phyloP scores from a whole-genome alignment of 2,797 vertebrate genomes.

The Acridotheres tristis region DNA sequence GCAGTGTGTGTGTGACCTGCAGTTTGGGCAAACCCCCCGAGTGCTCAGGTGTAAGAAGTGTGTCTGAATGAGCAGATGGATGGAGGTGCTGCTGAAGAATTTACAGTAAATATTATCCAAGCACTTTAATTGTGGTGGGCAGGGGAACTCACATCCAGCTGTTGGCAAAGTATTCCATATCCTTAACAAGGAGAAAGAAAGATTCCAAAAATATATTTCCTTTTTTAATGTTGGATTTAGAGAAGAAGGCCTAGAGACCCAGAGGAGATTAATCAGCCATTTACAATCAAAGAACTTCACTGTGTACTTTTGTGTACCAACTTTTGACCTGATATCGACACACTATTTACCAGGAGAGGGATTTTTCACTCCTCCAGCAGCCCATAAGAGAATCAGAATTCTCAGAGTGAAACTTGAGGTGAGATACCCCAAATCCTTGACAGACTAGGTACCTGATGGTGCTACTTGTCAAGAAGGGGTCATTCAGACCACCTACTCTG shows the following conservation, averaged over 20 bases:
- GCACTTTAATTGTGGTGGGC: not conserved
- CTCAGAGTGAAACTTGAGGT: not conserved
- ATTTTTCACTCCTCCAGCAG: not conserved
- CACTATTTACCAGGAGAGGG: not conserved
- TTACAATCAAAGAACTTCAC: not conserved
- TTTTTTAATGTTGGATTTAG: not conserved
- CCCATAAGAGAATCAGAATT: not conserved
- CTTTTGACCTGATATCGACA: not conserved
- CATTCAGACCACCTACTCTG: constrained; percentile 45
- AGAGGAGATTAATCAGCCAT: not conserved
- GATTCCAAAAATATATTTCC: not conserved
- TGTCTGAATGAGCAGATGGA: not conserved
- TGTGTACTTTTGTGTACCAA: not conserved
- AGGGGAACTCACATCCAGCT: not conserved
- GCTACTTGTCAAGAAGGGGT: not conserved
- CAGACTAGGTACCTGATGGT: not conserved
- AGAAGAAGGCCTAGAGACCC: not conserved
- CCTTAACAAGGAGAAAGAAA: not conserved
- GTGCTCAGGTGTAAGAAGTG: not conserved
- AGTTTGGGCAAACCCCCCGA: not conserved
- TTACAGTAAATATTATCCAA: not conserved
- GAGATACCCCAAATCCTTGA: not conserved
- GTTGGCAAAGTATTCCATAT: not conserved
- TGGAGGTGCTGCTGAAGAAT: not conserved
- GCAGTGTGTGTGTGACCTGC: not conserved